phyloP scores from a whole-genome alignment of 2,113 vertebrate species.

The Rallus limicola region DNA sequence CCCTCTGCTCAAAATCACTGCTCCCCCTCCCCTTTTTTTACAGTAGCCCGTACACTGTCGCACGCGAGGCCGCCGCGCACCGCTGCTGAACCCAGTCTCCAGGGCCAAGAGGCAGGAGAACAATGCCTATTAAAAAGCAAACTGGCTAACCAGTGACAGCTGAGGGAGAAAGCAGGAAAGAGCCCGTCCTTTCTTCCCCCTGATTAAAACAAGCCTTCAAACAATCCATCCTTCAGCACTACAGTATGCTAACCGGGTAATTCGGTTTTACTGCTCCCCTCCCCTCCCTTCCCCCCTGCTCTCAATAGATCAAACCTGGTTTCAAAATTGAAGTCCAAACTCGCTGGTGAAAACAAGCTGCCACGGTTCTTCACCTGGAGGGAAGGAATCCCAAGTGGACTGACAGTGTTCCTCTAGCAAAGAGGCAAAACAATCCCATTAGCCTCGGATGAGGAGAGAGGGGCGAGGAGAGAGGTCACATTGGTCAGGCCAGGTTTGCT shows the following conservation, averaged over 20 bases:
- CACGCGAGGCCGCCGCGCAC: not conserved
- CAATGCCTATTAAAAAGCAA: not conserved
- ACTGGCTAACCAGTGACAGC: constrained; percentile 1
- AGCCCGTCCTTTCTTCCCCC: not conserved
- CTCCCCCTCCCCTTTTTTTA: not conserved
- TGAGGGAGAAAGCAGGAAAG: constrained; percentile 9
- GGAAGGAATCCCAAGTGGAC: not conserved
- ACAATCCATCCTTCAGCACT: not conserved
- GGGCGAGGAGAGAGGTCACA: not conserved
- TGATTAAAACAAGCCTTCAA: not conserved
- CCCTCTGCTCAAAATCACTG: not conserved
- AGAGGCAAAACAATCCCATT: not conserved
- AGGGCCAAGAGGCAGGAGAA: not conserved
- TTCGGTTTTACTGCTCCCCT: constrained; percentile 1
- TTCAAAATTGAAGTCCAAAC: not conserved
- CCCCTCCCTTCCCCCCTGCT: not conserved
- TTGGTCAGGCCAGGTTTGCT: not conserved
- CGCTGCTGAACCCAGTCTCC: not conserved
- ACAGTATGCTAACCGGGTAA: not conserved
- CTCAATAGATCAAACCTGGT: not conserved
- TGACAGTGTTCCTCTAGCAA: not conserved
- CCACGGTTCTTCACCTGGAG: not conserved
- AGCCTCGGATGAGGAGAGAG: not conserved
- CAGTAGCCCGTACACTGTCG: not conserved
- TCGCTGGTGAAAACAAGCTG: not conserved